phyloP scores from a whole-genome alignment of 2,797 vertebrate species.

The Streptopelia turtur region DNA sequence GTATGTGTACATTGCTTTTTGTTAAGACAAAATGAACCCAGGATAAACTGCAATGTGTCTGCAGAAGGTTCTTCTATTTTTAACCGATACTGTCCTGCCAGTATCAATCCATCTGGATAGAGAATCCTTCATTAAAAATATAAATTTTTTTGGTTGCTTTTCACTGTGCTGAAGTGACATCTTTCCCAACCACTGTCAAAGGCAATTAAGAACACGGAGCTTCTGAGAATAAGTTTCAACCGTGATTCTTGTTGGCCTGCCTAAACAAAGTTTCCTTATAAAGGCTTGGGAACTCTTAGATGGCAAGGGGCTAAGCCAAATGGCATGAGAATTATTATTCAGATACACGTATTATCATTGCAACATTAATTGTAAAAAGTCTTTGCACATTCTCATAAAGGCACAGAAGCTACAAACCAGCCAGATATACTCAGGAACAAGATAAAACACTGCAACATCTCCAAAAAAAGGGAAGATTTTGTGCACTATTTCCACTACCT shows the following conservation, averaged over 20 bases:
- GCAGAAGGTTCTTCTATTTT: conserved; percentile 18
- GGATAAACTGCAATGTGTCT: background rate
- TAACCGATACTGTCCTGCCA: background rate
- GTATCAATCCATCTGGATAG: background rate
- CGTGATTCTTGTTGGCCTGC: background rate
- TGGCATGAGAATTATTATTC: background rate
- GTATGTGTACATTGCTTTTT: background rate
- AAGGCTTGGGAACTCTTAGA: background rate
- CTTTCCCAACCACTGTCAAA: conserved; percentile 21
- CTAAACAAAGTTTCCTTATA: background rate
- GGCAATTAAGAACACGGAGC: background rate
- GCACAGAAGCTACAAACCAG: background rate
- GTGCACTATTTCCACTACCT: background rate
- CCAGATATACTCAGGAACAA: background rate
- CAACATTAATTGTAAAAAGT: background rate
- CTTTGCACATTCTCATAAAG: background rate
- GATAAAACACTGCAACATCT: background rate
- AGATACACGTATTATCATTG: background rate
- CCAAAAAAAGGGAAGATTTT: background rate
- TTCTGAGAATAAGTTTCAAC: background rate
- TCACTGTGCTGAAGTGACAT: conserved; percentile 2
- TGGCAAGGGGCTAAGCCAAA: background rate
- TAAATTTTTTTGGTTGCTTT: conserved; percentile 20
- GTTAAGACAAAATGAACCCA: background rate
- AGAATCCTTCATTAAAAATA: conserved; percentile 34